Conservation (phyloP, 2,888 invertebrate genomes). For the Xanthia togata region DNA sequence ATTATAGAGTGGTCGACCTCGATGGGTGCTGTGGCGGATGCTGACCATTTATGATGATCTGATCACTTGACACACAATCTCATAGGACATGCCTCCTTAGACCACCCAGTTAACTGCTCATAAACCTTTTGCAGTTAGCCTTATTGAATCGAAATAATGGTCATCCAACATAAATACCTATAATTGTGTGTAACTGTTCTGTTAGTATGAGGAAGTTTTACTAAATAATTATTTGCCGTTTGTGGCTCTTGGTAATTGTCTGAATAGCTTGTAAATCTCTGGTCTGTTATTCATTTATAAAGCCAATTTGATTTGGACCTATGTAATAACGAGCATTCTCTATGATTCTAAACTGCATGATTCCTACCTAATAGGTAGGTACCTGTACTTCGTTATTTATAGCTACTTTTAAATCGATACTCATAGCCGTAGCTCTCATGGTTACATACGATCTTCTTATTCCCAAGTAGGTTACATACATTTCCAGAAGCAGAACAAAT, state of each 20-base stretch:
- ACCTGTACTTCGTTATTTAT: background rate
- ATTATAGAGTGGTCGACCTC: slow-evolving; percentile 48
- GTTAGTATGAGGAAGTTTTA: slow-evolving; percentile 48
- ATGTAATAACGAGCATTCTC: background rate
- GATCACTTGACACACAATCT: slow-evolving; percentile 44
- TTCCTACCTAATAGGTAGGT: background rate
- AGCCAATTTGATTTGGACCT: slow-evolving; percentile 9
- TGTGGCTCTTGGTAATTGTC: slow-evolving; percentile 3
- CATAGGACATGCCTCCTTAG: slow-evolving; percentile 33
- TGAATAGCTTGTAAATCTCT: slow-evolving; percentile 4
- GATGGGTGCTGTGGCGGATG: slow-evolving; percentile 54
- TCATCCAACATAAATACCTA: slow-evolving; percentile 1
- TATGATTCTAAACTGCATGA: background rate
- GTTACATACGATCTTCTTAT: background rate
- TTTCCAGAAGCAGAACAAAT: slow-evolving; percentile 6
- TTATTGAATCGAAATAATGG: slow-evolving; percentile 32
- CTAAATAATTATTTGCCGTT: slow-evolving; percentile 32
- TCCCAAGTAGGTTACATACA: background rate
- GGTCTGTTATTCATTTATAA: slow-evolving; percentile 14
- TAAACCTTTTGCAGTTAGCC: slow-evolving; percentile 17
- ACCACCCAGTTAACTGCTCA: slow-evolving; percentile 7
- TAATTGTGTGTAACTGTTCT: slow-evolving; percentile 18
- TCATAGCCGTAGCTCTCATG: background rate
- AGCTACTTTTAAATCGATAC: background rate
- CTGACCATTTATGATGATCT: slow-evolving; percentile 42